Percentiles rank a stretch among this genome's conserved stretches.
Evolutionary conservation across 2,888 invertebrate genomes (phyloP).

Genomic region (Hemistola chrysoprasaria): DNA sequence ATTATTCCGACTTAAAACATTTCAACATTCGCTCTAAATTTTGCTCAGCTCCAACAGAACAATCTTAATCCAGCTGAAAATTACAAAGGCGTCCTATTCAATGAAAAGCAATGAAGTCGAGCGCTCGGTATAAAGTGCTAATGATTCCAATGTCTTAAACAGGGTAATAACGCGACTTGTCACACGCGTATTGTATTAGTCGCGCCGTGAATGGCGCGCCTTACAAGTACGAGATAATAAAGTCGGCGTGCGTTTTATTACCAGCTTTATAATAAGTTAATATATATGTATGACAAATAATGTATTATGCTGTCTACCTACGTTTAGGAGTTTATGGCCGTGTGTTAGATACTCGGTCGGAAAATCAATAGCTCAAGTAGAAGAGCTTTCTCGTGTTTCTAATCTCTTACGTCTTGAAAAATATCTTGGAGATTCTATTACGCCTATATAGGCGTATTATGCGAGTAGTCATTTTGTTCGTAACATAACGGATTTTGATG

Average conservation of each 20-base stretch:
- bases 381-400: too few relatives aligned
- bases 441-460: too few relatives aligned
- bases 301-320: slow-evolving; percentile 22
- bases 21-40: too few relatives aligned
- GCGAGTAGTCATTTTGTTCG: too few relatives aligned
- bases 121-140: slow-evolving; percentile 32
- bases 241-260: slow-evolving; percentile 37
- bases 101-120: slow-evolving; percentile 30
- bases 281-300: slow-evolving; percentile 36
- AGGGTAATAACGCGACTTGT: slow-evolving; percentile 32
- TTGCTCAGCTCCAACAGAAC: too few relatives aligned
- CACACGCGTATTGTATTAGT: slow-evolving; percentile 34
- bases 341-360: slow-evolving; percentile 8
- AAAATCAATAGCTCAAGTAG: slow-evolving; percentile 8
- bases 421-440: too few relatives aligned
- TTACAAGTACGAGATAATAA: slow-evolving; percentile 36
- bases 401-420: too few relatives aligned
- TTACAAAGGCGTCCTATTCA: slow-evolving; percentile 30
- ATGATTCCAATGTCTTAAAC: slow-evolving; percentile 33
- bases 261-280: slow-evolving; percentile 35
- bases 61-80: slow-evolving; percentile 7
- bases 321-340: slow-evolving; percentile 26
- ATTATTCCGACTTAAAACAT: too few relatives aligned
- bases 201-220: slow-evolving; percentile 31
- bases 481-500: too few relatives aligned